Evolutionary conservation across 2,888 invertebrate genomes (phyloP).

Genomic region (Pammene aurita): DNA sequence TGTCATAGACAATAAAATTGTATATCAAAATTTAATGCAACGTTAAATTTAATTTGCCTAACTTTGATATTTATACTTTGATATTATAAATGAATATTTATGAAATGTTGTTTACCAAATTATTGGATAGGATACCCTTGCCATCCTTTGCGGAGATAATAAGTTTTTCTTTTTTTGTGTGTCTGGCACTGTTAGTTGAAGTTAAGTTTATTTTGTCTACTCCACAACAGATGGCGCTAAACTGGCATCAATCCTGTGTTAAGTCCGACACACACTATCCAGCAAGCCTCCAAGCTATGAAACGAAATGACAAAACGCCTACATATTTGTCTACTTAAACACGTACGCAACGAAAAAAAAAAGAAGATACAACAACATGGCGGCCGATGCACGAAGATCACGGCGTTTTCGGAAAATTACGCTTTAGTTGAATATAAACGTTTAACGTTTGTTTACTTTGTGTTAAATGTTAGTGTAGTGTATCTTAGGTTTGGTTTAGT

Average conservation of each 20-base stretch:
- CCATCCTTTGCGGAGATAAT: no score
- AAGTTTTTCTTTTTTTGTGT: no score
- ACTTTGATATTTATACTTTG: no score
- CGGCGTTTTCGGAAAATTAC: not conserved
- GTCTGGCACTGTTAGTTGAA: no score
- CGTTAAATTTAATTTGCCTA: no score
- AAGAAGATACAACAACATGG: slow-evolving; percentile 38
- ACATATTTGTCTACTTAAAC: not conserved
- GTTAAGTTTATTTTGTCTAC: slow-evolving; percentile 2
- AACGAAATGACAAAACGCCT: not conserved
- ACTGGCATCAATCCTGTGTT: not conserved
- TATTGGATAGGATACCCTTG: no score
- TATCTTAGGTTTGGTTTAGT: slow-evolving; percentile 19
- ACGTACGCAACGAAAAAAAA: slow-evolving; percentile 18
- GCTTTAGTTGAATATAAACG: slow-evolving; percentile 22
- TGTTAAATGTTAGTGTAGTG: slow-evolving; percentile 29
- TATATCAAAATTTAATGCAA: no score
- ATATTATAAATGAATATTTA: no score
- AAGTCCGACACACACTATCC: not conserved
- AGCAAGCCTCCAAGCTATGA: not conserved
- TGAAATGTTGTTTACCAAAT: no score
- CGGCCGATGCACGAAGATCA: slow-evolving; percentile 26
- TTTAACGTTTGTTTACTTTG: slow-evolving; percentile 16
- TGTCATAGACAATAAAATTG: no score
- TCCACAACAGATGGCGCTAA: slow-evolving; percentile 22